A percentile compares a stretch with the other conserved stretches of the same genome.
phyloP scores from a whole-genome alignment of 2,797 vertebrate species.

The Myotis daubentonii region DNA sequence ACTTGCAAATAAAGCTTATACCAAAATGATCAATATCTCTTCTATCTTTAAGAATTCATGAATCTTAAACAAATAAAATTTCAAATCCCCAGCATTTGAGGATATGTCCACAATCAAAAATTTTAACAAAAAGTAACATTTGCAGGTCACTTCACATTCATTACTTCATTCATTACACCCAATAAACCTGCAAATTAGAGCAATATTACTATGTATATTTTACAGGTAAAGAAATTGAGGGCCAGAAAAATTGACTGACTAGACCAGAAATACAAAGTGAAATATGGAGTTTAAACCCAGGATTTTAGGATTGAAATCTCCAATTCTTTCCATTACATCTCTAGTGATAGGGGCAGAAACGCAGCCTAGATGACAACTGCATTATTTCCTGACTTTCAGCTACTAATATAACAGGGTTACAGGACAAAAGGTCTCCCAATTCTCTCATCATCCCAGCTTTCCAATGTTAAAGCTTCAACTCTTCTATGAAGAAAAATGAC shows the following conservation, averaged over 20 bases:
- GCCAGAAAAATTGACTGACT: background rate
- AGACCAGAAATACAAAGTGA: slow-evolving; percentile 26
- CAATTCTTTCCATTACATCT: slow-evolving; percentile 11
- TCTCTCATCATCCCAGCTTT: background rate
- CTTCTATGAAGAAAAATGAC: background rate
- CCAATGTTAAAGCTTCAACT: background rate
- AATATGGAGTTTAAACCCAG: background rate
- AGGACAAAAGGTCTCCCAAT: background rate
- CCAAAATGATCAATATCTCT: background rate
- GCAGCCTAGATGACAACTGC: background rate
- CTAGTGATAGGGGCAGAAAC: background rate
- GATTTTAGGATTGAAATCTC: slow-evolving; percentile 22
- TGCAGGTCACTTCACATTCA: slow-evolving; percentile 39
- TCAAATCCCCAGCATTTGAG: slow-evolving; percentile 16
- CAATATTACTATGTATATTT: slow-evolving; percentile 17
- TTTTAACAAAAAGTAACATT: background rate
- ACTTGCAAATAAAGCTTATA: slow-evolving; percentile 27
- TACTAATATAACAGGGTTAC: background rate
- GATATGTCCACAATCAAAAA: background rate
- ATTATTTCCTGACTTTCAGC: background rate
- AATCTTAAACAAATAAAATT: slow-evolving; percentile 20
- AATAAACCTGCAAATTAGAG: background rate
- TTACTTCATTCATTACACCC: slow-evolving; percentile 16
- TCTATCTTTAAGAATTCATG: slow-evolving; percentile 21
- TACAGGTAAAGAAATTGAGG: slow-evolving; percentile 29